Conservation (phyloP, 1,140 invertebrate genomes). For the Hirudo medicinalis region DNA sequence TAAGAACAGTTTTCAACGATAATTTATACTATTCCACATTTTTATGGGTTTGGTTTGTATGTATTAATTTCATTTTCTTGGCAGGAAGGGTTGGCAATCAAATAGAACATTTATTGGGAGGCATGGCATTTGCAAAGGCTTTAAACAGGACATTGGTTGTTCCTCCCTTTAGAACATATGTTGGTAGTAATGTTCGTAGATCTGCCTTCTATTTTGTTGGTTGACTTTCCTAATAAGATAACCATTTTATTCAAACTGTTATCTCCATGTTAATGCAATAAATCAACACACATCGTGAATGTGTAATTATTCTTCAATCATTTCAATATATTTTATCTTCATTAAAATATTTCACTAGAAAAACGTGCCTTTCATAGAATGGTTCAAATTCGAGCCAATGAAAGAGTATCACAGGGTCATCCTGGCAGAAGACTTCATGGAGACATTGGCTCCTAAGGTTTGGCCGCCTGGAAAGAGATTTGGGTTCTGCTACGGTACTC, state of each 20-base stretch:
- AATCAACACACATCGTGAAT: constrained; percentile 48
- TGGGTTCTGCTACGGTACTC: constrained; percentile 39
- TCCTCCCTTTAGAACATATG: constrained; percentile 62
- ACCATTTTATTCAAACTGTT: background rate
- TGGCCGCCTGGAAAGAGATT: constrained; percentile 71
- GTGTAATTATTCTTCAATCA: constrained; percentile 42
- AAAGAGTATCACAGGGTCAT: constrained; percentile 67
- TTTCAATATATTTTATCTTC: too few species aligned
- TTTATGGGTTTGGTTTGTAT: background rate
- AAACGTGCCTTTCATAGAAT: constrained; percentile 67
- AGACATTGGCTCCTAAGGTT: constrained; percentile 55
- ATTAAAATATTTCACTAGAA: constrained; percentile 28
- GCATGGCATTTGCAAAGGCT: constrained; percentile 70
- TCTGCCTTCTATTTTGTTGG: background rate
- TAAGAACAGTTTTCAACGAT: constrained; percentile 44
- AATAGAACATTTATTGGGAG: constrained; percentile 84
- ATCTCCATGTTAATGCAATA: background rate
- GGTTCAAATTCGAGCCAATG: constrained; percentile 69
- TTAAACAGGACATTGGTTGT: constrained; percentile 79
- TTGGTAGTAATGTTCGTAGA: constrained; percentile 23
- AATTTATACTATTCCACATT: background rate
- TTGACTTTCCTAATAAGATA: background rate
- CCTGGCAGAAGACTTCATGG: constrained; percentile 80
- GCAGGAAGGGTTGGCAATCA: constrained; percentile 72
- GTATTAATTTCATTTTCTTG: background rate